Conservation (phyloP, 2,888 invertebrate species). For the Metalampra italica region DNA sequence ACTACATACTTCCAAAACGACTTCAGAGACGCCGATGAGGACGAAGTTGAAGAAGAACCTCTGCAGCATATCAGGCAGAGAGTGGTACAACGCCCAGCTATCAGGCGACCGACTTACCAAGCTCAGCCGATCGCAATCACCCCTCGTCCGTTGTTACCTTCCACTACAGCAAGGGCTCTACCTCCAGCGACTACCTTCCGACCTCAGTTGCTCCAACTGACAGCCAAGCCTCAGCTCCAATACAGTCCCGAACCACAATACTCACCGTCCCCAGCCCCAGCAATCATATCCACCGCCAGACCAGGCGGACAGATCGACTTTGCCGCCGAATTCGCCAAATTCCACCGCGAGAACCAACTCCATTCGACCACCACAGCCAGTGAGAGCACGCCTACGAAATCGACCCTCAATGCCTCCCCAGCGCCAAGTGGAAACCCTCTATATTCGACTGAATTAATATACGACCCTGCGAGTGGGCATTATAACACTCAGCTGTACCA, state of each 20-base stretch:
- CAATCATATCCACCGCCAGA: conserved; percentile 43
- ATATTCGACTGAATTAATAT: conserved; percentile 87
- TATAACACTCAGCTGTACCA: conserved; percentile 89
- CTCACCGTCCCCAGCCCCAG: conserved; percentile 51
- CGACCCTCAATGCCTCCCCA: conserved; percentile 49
- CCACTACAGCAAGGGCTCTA: conserved; percentile 68
- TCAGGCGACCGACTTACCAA: conserved; percentile 63
- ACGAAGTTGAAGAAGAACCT: conserved; percentile 76
- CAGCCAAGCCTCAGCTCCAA: conserved; percentile 70
- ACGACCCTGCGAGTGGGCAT: conserved; percentile 86
- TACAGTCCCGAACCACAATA: conserved; percentile 55
- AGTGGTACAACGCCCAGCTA: conserved; percentile 69
- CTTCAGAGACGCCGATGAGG: conserved; percentile 82
- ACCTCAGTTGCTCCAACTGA: conserved; percentile 80
- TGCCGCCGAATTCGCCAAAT: conserved; percentile 86
- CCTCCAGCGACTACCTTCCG: conserved; percentile 83
- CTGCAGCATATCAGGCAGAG: conserved; percentile 65
- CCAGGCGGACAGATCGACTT: conserved; percentile 78
- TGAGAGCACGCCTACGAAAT: conserved; percentile 53
- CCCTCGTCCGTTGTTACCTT: conserved; percentile 75
- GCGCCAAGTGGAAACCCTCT: conserved; percentile 79
- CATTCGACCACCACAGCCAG: conserved; percentile 71
- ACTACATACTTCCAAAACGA: conserved; percentile 86
- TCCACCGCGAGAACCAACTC: conserved; percentile 81
- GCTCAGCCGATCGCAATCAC: conserved; percentile 78